phyloP scores from a whole-genome alignment of 2,113 vertebrate species.

The Haemorhous mexicanus region DNA sequence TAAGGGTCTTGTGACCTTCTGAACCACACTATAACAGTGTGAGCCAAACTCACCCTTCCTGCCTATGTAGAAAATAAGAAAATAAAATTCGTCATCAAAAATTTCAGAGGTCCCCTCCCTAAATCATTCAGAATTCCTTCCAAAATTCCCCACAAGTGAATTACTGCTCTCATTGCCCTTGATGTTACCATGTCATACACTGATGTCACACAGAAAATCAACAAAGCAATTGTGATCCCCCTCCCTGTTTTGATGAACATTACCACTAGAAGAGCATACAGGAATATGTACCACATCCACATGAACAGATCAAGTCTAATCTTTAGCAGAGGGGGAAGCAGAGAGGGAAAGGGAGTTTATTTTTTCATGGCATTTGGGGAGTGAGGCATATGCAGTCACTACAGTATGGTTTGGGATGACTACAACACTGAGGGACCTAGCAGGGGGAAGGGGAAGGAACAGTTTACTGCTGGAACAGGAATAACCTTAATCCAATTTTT shows the following conservation, averaged over 20 bases:
- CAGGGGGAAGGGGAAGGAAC: not conserved
- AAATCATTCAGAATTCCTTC: not conserved
- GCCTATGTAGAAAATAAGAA: not conserved
- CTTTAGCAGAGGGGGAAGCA: not conserved
- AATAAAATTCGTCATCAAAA: not conserved
- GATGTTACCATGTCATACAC: not conserved
- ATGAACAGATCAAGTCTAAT: fast-evolving
- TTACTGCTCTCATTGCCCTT: not conserved
- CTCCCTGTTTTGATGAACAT: not conserved
- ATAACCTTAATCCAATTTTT: not conserved
- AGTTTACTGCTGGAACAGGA: not conserved
- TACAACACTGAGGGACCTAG: not conserved
- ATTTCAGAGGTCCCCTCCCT: not conserved
- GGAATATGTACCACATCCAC: too few species aligned
- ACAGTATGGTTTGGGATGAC: not conserved
- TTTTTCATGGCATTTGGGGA: not conserved
- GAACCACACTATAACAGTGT: not conserved
- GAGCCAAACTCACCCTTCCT: not conserved
- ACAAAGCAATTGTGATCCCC: not conserved
- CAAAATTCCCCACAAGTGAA: not conserved
- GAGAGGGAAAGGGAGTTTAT: not conserved
- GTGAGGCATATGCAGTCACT: not conserved
- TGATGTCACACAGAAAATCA: not conserved
- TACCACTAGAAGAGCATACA: fast-evolving
- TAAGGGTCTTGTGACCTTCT: not conserved